Conservation (phyloP, 2,113 vertebrate genomes). For the Macroglossus sobrinus region DNA sequence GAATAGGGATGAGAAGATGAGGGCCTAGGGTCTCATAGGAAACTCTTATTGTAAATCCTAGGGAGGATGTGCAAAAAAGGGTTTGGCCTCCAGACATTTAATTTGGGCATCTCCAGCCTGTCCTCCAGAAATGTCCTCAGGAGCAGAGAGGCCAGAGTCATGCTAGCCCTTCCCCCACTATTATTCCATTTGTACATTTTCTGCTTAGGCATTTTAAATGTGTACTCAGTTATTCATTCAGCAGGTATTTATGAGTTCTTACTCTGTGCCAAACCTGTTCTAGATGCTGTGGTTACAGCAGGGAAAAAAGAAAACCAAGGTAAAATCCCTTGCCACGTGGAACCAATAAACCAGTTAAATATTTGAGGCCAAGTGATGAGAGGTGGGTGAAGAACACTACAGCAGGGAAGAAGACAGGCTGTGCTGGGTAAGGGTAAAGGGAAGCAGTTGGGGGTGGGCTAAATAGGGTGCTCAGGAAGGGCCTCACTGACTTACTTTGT, state of each 20-base stretch:
- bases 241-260: neutral
- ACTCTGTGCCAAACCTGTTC: neutral
- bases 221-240: neutral
- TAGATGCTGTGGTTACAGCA: neutral
- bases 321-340: neutral
- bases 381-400: neutral
- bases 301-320: neutral
- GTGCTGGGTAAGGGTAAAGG: neutral
- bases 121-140: neutral
- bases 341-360: neutral
- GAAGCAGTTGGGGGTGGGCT: neutral
- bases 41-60: neutral
- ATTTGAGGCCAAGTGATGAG: neutral
- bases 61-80: neutral
- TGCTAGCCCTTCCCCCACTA: neutral
- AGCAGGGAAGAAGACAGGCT: neutral
- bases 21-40: neutral
- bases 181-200: neutral
- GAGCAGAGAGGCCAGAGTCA: neutral
- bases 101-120: neutral
- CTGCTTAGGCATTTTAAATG: neutral
- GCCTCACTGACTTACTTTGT: neutral
- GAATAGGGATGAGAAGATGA: neutral
- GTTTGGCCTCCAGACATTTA: neutral
- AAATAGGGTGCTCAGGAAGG: neutral